Conservation (phyloP, 2,888 invertebrate species). For the Nasonia oneida region DNA sequence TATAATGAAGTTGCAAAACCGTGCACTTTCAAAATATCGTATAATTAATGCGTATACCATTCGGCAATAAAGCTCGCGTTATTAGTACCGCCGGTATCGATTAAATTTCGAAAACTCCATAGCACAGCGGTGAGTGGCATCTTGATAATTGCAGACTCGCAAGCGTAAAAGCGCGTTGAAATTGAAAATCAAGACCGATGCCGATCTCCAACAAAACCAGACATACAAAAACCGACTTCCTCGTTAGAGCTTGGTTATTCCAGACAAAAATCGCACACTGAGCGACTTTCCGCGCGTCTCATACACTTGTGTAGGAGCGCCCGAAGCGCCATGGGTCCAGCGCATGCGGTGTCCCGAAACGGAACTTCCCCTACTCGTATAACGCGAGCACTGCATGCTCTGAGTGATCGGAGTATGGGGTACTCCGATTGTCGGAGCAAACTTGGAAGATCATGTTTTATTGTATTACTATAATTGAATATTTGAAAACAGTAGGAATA, state of each 20-base stretch:
- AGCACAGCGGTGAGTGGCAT: not conserved
- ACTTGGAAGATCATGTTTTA: no score
- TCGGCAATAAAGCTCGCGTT: not conserved
- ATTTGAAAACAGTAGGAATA: no score
- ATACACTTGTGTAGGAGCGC: no score
- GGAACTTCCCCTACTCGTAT: no score
- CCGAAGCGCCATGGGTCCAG: no score
- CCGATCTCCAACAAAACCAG: not conserved
- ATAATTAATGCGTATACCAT: not conserved
- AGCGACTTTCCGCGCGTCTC: no score
- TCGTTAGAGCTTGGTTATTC: not conserved
- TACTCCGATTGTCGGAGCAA: no score
- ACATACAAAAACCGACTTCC: not conserved
- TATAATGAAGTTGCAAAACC: constrained; percentile 1
- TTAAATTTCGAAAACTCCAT: not conserved
- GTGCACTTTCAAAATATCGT: not conserved
- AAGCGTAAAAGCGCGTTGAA: not conserved
- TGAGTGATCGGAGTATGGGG: no score
- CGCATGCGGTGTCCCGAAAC: no score
- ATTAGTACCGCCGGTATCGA: not conserved
- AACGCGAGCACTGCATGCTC: no score
- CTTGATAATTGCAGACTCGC: not conserved
- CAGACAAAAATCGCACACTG: not conserved
- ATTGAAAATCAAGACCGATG: not conserved
- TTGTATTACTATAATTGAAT: no score